Conservation (phyloP, 2,888 invertebrate genomes). For the Auanema sp. region DNA sequence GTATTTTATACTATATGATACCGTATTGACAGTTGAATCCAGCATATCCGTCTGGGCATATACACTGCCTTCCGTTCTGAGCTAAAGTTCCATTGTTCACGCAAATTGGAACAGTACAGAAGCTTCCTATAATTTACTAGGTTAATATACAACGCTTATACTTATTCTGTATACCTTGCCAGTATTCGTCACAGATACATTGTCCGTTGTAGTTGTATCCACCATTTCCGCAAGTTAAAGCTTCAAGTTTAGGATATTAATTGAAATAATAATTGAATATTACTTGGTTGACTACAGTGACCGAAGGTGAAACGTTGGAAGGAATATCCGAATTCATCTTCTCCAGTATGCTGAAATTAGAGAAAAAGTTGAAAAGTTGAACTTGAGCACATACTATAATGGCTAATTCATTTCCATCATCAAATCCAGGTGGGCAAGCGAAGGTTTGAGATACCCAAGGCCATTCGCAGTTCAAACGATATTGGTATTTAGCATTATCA, state of each 20-base stretch:
- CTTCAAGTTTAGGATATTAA: conserved; percentile 6
- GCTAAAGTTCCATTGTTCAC: conserved; percentile 46
- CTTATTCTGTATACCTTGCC: conserved; percentile 32
- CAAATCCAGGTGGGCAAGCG: conserved; percentile 39
- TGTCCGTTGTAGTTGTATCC: conserved; percentile 46
- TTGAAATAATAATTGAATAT: not conserved
- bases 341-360: conserved; percentile 41
- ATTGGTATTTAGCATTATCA: conserved; percentile 40
- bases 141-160: not conserved
- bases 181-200: conserved; percentile 51
- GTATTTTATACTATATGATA: conserved; percentile 4
- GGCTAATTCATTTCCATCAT: conserved; percentile 31
- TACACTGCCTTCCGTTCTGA: conserved; percentile 24
- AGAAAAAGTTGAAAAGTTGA: conserved; percentile 7
- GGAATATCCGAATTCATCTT: conserved; percentile 51
- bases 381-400: conserved; percentile 19
- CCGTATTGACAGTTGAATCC: conserved; percentile 39
- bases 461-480: conserved; percentile 35
- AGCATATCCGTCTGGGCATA: conserved; percentile 36
- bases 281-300: conserved; percentile 25
- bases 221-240: conserved; percentile 41
- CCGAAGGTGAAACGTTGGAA: conserved; percentile 49
- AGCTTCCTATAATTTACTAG: not conserved
- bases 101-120: conserved; percentile 39
- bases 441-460: conserved; percentile 43